Evolutionary conservation across 2,797 vertebrate species (phyloP).

Genomic region (Arremon brunneinucha): DNA sequence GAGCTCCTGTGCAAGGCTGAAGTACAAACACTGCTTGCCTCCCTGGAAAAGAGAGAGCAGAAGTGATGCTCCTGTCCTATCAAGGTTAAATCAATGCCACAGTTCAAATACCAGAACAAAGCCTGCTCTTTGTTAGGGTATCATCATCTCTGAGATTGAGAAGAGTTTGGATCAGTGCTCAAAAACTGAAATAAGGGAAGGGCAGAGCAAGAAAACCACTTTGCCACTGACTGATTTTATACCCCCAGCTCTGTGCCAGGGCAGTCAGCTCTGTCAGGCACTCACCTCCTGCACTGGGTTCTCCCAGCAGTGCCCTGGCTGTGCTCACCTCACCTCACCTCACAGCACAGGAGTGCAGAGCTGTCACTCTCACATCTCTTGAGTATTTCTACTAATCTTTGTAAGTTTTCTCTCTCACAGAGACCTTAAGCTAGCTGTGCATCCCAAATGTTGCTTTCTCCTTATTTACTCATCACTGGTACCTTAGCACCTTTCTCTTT

Average conservation of each 20-base stretch:
- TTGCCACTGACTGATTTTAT: not conserved
- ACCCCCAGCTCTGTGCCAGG: not conserved
- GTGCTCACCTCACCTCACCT: not conserved
- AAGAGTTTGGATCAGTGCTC: not conserved
- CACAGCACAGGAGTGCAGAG: not conserved
- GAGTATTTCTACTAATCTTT: not conserved
- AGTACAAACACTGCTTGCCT: not conserved
- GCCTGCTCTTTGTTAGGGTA: not conserved
- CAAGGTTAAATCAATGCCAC: not conserved
- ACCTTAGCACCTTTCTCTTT: not conserved
- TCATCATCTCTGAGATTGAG: not conserved
- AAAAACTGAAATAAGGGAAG: not conserved
- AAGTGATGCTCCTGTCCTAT: not conserved
- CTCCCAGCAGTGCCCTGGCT: not conserved
- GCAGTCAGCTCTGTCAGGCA: not conserved
- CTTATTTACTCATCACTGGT: not conserved
- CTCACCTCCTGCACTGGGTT: not conserved
- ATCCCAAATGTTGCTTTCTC: fast-evolving
- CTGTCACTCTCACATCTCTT: not conserved
- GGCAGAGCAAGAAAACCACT: not conserved
- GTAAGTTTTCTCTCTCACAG: not conserved
- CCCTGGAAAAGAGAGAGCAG: not conserved
- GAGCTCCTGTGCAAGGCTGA: not conserved
- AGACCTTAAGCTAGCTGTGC: not conserved
- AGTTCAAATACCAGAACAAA: not conserved